A percentile compares a stretch with the other conserved stretches of the same genome.
phyloP scores from a whole-genome alignment of 1,140 invertebrate genomes.

The Globodera rostochiensis region DNA sequence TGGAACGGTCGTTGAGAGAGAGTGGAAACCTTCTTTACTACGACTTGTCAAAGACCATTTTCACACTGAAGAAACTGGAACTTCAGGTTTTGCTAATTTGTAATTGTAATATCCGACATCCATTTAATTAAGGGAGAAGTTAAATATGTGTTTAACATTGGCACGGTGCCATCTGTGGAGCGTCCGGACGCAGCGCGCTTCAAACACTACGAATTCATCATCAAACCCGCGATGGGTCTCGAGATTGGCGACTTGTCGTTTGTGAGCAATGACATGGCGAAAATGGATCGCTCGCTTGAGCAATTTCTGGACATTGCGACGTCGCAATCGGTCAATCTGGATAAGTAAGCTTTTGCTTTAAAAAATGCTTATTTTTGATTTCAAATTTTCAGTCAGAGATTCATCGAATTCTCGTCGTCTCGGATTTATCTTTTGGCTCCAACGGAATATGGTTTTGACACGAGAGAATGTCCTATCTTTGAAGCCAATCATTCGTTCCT shows the following conservation, averaged over 20 bases:
- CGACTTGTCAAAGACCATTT: background rate
- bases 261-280: background rate
- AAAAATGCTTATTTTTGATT: too few relatives aligned
- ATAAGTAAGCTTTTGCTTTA: too few relatives aligned
- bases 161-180: background rate
- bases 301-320: slow-evolving; percentile 24
- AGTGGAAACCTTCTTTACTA: background rate
- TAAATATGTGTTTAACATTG: background rate
- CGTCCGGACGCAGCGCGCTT: background rate
- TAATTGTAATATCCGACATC: background rate
- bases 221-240: background rate
- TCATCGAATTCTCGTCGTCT: slow-evolving; percentile 5
- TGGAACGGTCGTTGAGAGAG: background rate
- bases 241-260: slow-evolving; percentile 8
- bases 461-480: slow-evolving; percentile 4
- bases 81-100: background rate
- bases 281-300: background rate
- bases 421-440: slow-evolving; percentile 7
- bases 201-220: background rate
- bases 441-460: background rate
- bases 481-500: background rate
- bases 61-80: background rate
- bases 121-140: background rate
- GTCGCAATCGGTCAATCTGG: too few relatives aligned
- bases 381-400: background rate